Evolutionary conservation across 2,888 invertebrate species (phyloP), one percentile per base, ranked within the genome.

Genomic region (Labia minor): DNA sequence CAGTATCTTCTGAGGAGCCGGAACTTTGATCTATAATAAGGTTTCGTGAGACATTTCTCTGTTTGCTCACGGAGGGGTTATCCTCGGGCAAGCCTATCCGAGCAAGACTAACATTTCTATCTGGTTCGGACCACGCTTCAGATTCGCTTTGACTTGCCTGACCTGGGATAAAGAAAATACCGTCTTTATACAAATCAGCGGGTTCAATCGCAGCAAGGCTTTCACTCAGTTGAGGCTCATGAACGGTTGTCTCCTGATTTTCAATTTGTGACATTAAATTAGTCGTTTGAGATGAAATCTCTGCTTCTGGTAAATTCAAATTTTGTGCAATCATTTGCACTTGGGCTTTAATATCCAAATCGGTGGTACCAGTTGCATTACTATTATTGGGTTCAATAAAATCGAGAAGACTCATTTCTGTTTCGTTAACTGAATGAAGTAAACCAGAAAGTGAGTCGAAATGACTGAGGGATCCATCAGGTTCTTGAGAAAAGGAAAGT

Each of bases 121-220:
- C 92, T 0, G 92, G 92, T 74, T 92, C 92, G 0, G 92, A 92
- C 87, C 92, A 92, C 33, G 89, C 86, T 75, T 93, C 92, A 0
- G 91, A 90, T 74, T 92, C 92, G 1, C 49, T 49, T 49, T 49
- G 49, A 14, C 49, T 49, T n/a, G 49, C 16, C 2, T 49, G 49
- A 3, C 49, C 49, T 4, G 49, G 49, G 86, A 83, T 4, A 68
- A 63, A 21, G 19, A 21, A 33, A 26, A 16, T 65, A n/a, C 18
- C 37, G 49, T 16, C 10, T 10, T 18, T 16, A 19, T 61, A 10
- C n/a, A 66, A 49, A 8, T 6, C 61, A 10, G 61, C 61, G 20
- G 61, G 66, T 6, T 37, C 66, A n/a, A 16, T 19, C 8, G 19
- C 21, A 19, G 61, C 66, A 14, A 21, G 21, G 16, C 33, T 21